Conservation (phyloP, 2,113 vertebrate species). For the Aspiorhynchus laticeps region DNA sequence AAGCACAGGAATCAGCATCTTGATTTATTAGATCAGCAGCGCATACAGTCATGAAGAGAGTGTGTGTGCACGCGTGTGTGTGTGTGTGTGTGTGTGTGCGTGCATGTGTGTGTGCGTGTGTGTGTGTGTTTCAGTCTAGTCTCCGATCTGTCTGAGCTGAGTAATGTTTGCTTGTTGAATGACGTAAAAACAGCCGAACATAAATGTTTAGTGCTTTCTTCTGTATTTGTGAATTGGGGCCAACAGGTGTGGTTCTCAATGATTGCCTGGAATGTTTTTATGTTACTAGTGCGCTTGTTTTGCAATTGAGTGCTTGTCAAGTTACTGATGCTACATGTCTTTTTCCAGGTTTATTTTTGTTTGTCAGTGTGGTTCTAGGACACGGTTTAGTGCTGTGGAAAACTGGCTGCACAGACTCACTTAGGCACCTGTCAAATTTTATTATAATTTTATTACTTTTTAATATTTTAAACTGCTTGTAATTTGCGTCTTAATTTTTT, state of each 20-base stretch:
- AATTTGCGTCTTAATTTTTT: not conserved
- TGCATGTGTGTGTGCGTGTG: not conserved
- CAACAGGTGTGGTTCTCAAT: not conserved
- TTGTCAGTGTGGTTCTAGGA: constrained; percentile 18
- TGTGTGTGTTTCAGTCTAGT: not conserved
- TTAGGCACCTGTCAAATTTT: not conserved
- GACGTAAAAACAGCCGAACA: constrained; percentile 8
- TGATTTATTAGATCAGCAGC: constrained; percentile 50
- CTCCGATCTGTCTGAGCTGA: constrained; percentile 3
- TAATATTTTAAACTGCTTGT: not conserved
- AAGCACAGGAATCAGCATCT: constrained; percentile 43
- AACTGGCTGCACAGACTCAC: not conserved
- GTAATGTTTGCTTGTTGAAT: constrained; percentile 24
- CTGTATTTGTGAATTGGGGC: constrained; percentile 20
- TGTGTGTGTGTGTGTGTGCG: not conserved
- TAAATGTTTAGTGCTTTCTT: constrained; percentile 14
- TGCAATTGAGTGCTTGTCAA: not conserved
- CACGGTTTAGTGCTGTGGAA: not conserved
- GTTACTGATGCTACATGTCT: not conserved
- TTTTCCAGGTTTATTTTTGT: constrained; percentile 2
- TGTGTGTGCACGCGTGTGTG: not conserved
- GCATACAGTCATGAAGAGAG: not conserved
- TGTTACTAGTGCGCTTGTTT: not conserved
- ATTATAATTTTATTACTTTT: not conserved
- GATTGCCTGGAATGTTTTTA: constrained; percentile 5